Evolutionary conservation across 1,140 invertebrate species (phyloP).

Genomic region (Diplogasteroides magnus): DNA sequence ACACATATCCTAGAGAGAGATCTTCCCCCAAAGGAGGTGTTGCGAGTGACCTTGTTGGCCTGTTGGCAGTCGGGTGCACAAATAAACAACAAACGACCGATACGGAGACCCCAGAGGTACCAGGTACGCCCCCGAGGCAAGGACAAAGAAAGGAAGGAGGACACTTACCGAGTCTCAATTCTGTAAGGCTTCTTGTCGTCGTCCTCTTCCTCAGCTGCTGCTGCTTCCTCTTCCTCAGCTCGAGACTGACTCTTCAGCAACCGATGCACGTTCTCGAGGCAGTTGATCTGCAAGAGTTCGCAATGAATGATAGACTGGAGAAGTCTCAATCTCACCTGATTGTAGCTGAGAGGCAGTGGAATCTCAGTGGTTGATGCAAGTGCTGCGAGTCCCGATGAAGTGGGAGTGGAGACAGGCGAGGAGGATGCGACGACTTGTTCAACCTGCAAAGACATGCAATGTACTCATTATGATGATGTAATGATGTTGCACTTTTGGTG

Average conservation of each 20-base stretch:
- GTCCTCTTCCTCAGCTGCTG: conserved; percentile 6
- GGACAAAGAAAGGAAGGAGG: too few relatives aligned
- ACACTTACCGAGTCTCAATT: too few relatives aligned
- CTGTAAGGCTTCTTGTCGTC: too few relatives aligned
- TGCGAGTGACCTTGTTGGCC: too few relatives aligned
- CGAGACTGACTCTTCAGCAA: conserved; percentile 47
- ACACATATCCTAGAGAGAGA: too few relatives aligned
- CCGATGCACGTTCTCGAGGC: conserved; percentile 53
- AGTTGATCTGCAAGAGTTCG: conserved; percentile 41
- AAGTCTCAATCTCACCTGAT: conserved; percentile 11
- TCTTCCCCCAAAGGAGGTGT: too few relatives aligned
- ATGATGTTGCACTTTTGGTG: too few relatives aligned
- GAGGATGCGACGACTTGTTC: conserved; percentile 5
- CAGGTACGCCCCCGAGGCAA: too few relatives aligned
- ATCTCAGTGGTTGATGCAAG: conserved; percentile 12
- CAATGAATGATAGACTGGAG: conserved; percentile 20
- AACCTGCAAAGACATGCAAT: conserved; percentile 23
- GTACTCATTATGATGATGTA: too few relatives aligned
- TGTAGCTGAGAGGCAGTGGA: conserved; percentile 40
- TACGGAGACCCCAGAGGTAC: too few relatives aligned
- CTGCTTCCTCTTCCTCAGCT: conserved; percentile 6
- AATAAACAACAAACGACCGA: too few relatives aligned
- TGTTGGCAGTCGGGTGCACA: too few relatives aligned
- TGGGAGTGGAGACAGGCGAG: conserved; percentile 2
- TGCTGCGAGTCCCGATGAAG: conserved; percentile 1